Evolutionary conservation across 2,888 invertebrate species (phyloP), one percentile per base, ranked within the genome.

Genomic region (Parapristionchus giblindavisi): DNA sequence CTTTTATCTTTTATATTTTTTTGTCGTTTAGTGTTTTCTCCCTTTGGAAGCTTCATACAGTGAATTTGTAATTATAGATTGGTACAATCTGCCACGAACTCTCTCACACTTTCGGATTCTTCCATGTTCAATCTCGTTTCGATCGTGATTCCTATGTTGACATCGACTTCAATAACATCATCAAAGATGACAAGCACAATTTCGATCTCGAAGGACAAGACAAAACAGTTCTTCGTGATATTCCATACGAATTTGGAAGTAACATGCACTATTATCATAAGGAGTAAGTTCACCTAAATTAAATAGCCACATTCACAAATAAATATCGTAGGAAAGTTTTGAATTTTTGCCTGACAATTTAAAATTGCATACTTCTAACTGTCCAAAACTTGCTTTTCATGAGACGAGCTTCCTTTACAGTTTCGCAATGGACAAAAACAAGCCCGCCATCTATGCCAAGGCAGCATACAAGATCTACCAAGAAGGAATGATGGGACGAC

Each of bases 251-350:
- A 36, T 66, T 66, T 24, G 66, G 66, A 24, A 27, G 27, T 3
- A 66, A 66, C 66, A 66, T 66, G 66, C 66, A 66, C 66, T 66
- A 66, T 34, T 43, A 51, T 29, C 48, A 66, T n/a, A 51, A 36
- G 17, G 68, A 68, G n/a, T n/a, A n/a, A n/a, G n/a, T n/a, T n/a
- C n/a, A n/a, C n/a, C n/a, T n/a, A n/a, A n/a, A n/a, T n/a, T n/a
- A n/a, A n/a, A n/a, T n/a, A n/a, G n/a, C n/a, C n/a, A n/a, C n/a
- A n/a, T n/a, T n/a, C n/a, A n/a, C n/a, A n/a, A n/a, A n/a, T n/a
- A n/a, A n/a, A n/a, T n/a, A n/a, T n/a, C n/a, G n/a, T n/a, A n/a
- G n/a, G n/a, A n/a, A n/a, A n/a, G n/a, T n/a, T n/a, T n/a, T n/a
- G n/a, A n/a, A n/a, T n/a, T n/a, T n/a, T n/a, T n/a, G n/a, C n/a